phyloP scores from a whole-genome alignment of 2,113 vertebrate genomes.

The Amia ocellicauda region DNA sequence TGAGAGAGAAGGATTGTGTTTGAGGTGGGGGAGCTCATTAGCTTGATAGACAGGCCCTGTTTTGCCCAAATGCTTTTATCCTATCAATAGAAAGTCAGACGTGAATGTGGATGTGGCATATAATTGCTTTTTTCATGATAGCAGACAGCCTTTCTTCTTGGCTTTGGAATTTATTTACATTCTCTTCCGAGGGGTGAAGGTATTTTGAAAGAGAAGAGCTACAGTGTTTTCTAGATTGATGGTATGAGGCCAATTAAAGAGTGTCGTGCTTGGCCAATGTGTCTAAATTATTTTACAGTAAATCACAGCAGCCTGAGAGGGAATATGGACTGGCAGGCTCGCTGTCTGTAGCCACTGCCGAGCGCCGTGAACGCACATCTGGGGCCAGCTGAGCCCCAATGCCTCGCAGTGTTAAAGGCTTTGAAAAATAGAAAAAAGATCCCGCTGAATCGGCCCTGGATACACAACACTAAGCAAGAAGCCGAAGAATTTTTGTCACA shows the following conservation, averaged over 20 bases:
- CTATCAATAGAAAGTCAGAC: conserved; percentile 38
- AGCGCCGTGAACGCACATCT: background rate
- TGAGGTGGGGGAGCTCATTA: conserved; percentile 37
- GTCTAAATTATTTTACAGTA: conserved; percentile 25
- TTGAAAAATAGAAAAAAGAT: background rate
- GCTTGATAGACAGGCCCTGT: conserved; percentile 37
- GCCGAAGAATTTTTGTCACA: conserved; percentile 29
- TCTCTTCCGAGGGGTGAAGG: conserved; percentile 14
- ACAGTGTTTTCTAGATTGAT: conserved; percentile 17
- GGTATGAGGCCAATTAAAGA: conserved; percentile 31
- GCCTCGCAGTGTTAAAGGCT: conserved; percentile 5
- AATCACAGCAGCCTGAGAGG: conserved; percentile 12
- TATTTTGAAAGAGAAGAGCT: conserved; percentile 6
- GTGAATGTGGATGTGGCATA: conserved; percentile 59
- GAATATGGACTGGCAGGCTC: background rate
- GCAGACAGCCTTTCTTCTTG: conserved; percentile 58
- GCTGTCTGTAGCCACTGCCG: background rate
- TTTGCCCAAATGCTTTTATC: conserved; percentile 32
- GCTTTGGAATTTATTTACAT: conserved; percentile 49
- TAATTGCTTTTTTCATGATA: conserved; percentile 75
- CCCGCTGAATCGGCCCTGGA: conserved; percentile 33
- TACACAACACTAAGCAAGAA: conserved; percentile 27
- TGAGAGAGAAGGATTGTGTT: background rate
- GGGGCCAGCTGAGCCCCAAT: conserved; percentile 2
- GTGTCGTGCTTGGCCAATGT: conserved; percentile 30